These are phyloP conservation scores for Rhea americana DNA, from an alignment of 2,113 vertebrate genomes.

Conservation along the genomic window DNA sequence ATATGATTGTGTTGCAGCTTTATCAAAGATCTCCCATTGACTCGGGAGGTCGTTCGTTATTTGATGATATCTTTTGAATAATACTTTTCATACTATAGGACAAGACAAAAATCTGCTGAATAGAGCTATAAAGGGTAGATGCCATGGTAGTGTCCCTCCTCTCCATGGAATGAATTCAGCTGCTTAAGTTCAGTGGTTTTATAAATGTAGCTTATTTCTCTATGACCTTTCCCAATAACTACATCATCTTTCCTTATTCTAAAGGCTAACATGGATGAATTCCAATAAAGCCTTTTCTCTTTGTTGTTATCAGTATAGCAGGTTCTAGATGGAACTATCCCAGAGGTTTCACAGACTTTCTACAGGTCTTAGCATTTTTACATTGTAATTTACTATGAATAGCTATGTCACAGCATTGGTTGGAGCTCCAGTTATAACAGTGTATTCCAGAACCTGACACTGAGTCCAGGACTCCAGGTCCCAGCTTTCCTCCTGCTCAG, in stretches of 20 bases:
- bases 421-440: neutral
- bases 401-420: neutral
- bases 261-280: neutral
- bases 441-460: neutral
- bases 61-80: slow-evolving; percentile 8
- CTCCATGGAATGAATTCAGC: neutral
- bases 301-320: neutral
- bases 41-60: slow-evolving; percentile 32
- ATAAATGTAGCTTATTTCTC: neutral
- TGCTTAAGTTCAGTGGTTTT: neutral
- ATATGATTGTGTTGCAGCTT: neutral
- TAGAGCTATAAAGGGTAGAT: slow-evolving; percentile 17
- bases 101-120: slow-evolving; percentile 22
- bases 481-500: neutral
- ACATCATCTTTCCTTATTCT: neutral
- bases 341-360: neutral
- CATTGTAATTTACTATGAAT: neutral
- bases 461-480: neutral
- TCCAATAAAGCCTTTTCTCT: neutral
- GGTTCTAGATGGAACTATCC: neutral
- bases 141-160: neutral
- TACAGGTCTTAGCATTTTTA: neutral
- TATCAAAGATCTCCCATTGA: slow-evolving; percentile 19
- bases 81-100: slow-evolving; percentile 3
- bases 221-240: neutral